Evolutionary conservation across 2,113 vertebrate species (phyloP), one percentile per base, ranked within the genome.

Genomic region (Bostrychus sinensis): DNA sequence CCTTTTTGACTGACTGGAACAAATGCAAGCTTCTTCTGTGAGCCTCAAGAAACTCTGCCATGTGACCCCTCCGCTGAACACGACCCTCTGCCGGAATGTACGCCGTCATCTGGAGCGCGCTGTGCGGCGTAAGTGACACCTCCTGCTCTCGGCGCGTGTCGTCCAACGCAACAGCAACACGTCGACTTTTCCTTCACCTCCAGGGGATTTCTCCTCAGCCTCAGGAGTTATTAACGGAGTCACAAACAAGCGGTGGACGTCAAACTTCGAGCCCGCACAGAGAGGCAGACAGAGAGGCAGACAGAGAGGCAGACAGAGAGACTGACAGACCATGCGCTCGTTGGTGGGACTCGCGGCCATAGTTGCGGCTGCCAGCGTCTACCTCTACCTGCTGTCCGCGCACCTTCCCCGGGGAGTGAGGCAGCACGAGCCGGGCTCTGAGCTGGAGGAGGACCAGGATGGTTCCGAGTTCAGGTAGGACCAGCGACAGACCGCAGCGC

Each of bases 301-400:
- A n/a, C n/a, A n/a, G n/a, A n/a, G n/a, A n/a, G n/a, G n/a, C 4
- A 30, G 10, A 28, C 13, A 36, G 60, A 37, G 80, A 46, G n/a
- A n/a, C n/a, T n/a, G n/a, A n/a, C n/a, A n/a, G n/a, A n/a, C n/a
- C 81, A 92, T 92, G 92, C 88, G 87, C 61, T 92, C 91, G 22
- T 3, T 92, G 3, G 77, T 65, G 43, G 91, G 89, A 48, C 80
- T 93, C 8, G 73, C 76, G 16, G 82, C 71, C 36, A 75, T 91
- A 2, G 82, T 91, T 50, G 83, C 72, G 45, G 74, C 89, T 5
- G 89, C 92, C 0, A 92, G 70, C 3, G 86, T 91, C 4, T 92
- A 87, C 68, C 89, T 93, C 41, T 93, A 92, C 72, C 69, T 93
- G 78, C 89, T 93, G 62, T 88, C 92, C 0, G 58, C 64, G 7